Evolutionary conservation across 1,140 invertebrate species (phyloP).

Genomic region (Conus ventricosus): DNA sequence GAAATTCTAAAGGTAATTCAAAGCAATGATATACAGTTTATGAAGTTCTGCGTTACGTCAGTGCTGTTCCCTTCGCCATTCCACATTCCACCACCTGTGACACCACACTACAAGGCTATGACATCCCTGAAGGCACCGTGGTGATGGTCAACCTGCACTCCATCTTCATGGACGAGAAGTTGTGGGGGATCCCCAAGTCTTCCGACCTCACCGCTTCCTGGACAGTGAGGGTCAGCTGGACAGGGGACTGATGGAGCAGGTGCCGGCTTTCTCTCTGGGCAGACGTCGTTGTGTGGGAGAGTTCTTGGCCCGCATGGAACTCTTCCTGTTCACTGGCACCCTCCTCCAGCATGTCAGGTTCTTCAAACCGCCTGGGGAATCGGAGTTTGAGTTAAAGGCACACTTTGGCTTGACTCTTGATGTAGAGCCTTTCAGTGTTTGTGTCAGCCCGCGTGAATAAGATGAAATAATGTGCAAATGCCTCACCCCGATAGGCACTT

Average conservation of each 20-base stretch:
- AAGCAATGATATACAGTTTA: no score
- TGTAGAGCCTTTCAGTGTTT: slow-evolving; percentile 34
- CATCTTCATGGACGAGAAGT: slow-evolving; percentile 59
- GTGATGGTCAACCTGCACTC: slow-evolving; percentile 68
- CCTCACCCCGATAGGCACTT: no score
- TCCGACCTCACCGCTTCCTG: slow-evolving; percentile 85
- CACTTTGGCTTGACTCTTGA: slow-evolving; percentile 16
- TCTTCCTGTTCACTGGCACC: slow-evolving; percentile 52
- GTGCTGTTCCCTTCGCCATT: slow-evolving; percentile 34
- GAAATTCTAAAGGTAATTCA: no score
- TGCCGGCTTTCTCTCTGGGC: slow-evolving; percentile 45
- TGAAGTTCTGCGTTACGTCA: slow-evolving; percentile 75
- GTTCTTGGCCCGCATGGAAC: slow-evolving; percentile 50
- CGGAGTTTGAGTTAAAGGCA: slow-evolving; percentile 27
- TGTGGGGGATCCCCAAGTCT: slow-evolving; percentile 83
- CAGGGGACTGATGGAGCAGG: slow-evolving; percentile 28
- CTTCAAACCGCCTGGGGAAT: slow-evolving; percentile 32
- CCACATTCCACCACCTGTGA: slow-evolving; percentile 57
- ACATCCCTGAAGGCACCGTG: slow-evolving; percentile 65
- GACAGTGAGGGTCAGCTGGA: slow-evolving; percentile 79
- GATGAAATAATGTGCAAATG: not conserved
- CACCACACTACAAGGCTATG: slow-evolving; percentile 63
- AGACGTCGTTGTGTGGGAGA: slow-evolving; percentile 54
- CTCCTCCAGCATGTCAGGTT: slow-evolving; percentile 48
- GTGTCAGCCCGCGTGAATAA: slow-evolving; percentile 21